Evolutionary conservation across 64 coral and sea anemone species (phyloP), one percentile per base, ranked within the genome.

Genomic region (Acropora yongei): DNA sequence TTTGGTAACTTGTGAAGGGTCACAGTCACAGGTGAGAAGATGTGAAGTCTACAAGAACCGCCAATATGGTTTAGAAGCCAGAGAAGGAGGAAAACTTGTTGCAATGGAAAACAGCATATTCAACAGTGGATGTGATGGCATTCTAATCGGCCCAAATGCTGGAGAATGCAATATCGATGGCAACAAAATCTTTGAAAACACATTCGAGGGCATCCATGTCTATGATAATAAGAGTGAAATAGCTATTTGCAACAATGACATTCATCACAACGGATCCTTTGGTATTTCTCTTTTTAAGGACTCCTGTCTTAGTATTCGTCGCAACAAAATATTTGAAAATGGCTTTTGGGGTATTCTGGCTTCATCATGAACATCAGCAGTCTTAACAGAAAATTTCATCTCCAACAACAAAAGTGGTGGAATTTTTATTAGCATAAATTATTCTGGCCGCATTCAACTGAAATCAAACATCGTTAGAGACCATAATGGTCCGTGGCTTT

Each of bases 391-490:
- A 3, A 96, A 93, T 67, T 45, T 89, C 11, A 86, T 96, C 13
- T 79, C 75, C 4, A 67, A 72, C 39, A 96, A 96, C 74, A 96
- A 96, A 75, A 93, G 94, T 13, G 95, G 95, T 80, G 95, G 95
- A 3, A 80, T 96, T 6, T 1, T 44, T 4, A 90, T 96, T 44
- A 87, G 95, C 57, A 11, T 82, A 0, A 96, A 96, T n/a, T 96
- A 72, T 30, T 96, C 95, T 4, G 95, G 91, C 3, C 91, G 95
- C 5, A 18, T 93, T 55, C 0, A 40, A 7, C 49, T 96, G 5
- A 49, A 93, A 6, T 80, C 86, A 8, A 96, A 96, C 47, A 79
- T 42, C 19, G 90, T 96, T 12, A 6, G 86, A 76, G 91, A 96
- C 14, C 78, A 96, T n/a, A 93, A 79, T 86, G 95, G 95, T 3